A percentile compares a stretch with the other conserved stretches of the same genome.
Evolutionary conservation across 2,797 vertebrate species (phyloP).

Genomic region (Crypturellus tataupa): DNA sequence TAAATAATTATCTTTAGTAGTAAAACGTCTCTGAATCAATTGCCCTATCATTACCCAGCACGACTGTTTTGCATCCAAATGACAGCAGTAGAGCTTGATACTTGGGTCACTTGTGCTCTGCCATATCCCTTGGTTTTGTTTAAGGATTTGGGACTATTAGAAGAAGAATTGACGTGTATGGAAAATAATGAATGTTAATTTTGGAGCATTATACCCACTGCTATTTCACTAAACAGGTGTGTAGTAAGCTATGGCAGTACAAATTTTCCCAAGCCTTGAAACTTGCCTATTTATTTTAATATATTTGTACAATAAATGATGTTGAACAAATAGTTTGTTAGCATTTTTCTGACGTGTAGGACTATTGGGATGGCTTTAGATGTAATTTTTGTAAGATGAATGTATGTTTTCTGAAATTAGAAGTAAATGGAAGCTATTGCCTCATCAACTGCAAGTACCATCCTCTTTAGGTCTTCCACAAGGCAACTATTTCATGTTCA

Average conservation of each 20-base stretch:
- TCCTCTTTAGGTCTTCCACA: background rate
- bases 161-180: background rate
- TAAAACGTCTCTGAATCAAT: constrained; percentile 58
- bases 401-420: background rate
- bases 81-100: background rate
- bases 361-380: background rate
- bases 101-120: background rate
- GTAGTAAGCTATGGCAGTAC: background rate
- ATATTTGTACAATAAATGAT: background rate
- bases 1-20: constrained; percentile 64
- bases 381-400: background rate
- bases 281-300: background rate
- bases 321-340: accelerated
- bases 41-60: background rate
- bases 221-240: background rate
- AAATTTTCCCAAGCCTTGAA: background rate
- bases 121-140: background rate
- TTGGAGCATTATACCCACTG: background rate
- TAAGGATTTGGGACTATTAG: background rate
- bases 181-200: background rate
- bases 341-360: background rate
- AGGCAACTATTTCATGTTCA: background rate
- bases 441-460: background rate
- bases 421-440: background rate
- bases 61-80: background rate